Base-by-base conservation (phyloP, 2,797 vertebrate genomes). In the Danio albolineatus region DNA sequence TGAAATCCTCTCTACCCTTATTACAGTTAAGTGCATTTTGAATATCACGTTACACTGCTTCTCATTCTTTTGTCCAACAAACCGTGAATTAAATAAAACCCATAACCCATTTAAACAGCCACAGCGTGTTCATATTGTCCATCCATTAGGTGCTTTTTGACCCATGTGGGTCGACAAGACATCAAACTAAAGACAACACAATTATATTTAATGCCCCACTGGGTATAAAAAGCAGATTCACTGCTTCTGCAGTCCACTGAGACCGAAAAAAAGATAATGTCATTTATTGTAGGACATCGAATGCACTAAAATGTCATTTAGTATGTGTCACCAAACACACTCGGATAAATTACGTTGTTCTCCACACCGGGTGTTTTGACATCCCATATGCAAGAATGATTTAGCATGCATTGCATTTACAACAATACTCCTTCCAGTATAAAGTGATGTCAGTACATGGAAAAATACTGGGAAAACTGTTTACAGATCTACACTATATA, bases 191-290 rank as follows among this genome's bases (percentile, higher is more conserved):
- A 76, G 51, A 76, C 51, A 76, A 76, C 53, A 43, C 39, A 56
- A 76, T 75, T 75, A 64, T 59, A 59, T 77, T 77, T 69, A 77
- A 77, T 77, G 53, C 75, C 64, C 53, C 75, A 77, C 64, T 77
- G 75, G 28, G 53, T 69, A 36, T 48, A 73, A 53, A 46, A 67
- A 57, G 54, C 67, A 28, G 21, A 69, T 69, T 59, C 75, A 48
- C n/a, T n/a, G 77, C 64, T 75, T 66, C 16, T 77, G 73, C 41
- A 66, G 64, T 67, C 53, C 17, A 56, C 13, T 76, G 61, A 46
- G 60, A 66, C 61, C 44, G 77, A 67, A 39, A 21, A 77, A 67
- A 21, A 28, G 28, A 1, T 28, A 28, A 48, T 67, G 51, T 48
- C 21, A 67, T 67, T 77, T 38, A 67, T 41, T 12, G n/a, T 67